These are phyloP conservation scores for Limonius californicus DNA, from an alignment of 1,140 invertebrate species.

Conservation along the genomic window DNA sequence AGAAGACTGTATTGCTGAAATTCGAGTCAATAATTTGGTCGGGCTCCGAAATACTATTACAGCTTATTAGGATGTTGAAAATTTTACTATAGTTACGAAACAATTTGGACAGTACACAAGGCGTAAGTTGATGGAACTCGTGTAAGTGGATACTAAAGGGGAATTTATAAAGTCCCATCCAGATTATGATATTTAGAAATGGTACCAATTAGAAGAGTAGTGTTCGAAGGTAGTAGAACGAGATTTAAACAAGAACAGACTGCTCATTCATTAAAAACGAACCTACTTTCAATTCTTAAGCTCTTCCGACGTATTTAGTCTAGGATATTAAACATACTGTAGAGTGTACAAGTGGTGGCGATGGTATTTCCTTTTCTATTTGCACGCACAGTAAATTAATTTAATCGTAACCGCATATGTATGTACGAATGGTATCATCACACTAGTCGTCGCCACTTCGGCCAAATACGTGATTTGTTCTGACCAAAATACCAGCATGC, in stretches of 20 bases:
- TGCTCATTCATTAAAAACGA: not conserved
- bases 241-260: not conserved
- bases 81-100: no score
- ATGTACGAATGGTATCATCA: not conserved
- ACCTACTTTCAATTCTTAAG: conserved; percentile 2
- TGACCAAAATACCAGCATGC: not conserved
- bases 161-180: no score
- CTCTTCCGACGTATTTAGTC: not conserved
- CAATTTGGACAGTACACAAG: no score
- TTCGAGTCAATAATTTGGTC: no score
- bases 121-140: no score
- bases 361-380: not conserved
- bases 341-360: conserved; percentile 4
- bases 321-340: not conserved
- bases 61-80: no score
- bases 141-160: no score
- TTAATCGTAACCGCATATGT: not conserved
- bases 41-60: no score
- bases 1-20: no score
- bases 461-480: not conserved
- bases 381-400: not conserved
- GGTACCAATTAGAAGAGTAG: not conserved
- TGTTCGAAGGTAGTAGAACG: not conserved
- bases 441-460: not conserved
- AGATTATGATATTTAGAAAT: not conserved